These are phyloP conservation scores for Bos javanicus DNA, from an alignment of 2,113 vertebrate genomes.

Conservation along the genomic window DNA sequence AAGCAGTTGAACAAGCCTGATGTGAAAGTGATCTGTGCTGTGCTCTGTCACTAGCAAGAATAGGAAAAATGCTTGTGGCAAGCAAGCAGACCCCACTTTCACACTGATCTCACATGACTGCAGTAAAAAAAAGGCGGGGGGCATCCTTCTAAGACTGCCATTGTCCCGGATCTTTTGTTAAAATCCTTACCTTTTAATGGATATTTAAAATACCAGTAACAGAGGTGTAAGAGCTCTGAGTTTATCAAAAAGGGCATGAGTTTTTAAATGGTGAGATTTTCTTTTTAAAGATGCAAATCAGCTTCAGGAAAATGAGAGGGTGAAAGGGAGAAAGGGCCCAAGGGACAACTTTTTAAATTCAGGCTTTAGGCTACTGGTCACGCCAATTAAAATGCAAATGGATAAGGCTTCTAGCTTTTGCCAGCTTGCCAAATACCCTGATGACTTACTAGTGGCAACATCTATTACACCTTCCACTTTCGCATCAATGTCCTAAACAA, in stretches of 20 bases:
- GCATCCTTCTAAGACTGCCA: not conserved
- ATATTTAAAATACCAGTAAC: constrained; percentile 39
- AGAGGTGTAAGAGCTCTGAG: not conserved
- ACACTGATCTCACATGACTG: not conserved
- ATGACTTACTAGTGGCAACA: constrained; percentile 34
- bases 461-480: not conserved
- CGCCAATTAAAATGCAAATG: constrained; percentile 68
- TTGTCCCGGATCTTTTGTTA: not conserved
- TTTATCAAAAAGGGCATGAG: not conserved
- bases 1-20: not conserved
- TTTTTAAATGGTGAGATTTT: constrained; percentile 14
- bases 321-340: constrained; percentile 19
- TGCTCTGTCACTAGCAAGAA: not conserved
- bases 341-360: constrained; percentile 50
- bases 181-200: constrained; percentile 14
- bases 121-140: not conserved
- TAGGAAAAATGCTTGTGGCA: not conserved
- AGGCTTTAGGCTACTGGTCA: constrained; percentile 48
- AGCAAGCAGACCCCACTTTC: not conserved
- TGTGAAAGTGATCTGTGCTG: not conserved
- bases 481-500: not conserved
- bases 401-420: constrained; percentile 27
- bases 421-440: constrained; percentile 34
- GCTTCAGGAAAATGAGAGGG: constrained; percentile 22
- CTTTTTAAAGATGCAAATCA: constrained; percentile 35